Evolutionary conservation across 1,140 invertebrate species (phyloP).

Genomic region (Himalopsyche phryganea): DNA sequence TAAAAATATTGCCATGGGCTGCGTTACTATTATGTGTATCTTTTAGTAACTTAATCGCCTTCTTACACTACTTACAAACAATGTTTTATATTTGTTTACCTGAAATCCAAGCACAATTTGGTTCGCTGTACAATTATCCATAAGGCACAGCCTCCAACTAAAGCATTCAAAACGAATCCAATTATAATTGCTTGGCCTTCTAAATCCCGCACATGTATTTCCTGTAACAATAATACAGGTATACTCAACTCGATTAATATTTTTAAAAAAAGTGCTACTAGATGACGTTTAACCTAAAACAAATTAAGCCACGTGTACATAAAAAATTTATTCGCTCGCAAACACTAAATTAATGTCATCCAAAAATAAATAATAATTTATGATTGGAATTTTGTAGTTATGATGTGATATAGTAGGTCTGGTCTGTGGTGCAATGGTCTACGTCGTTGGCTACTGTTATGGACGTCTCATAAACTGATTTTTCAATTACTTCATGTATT

Average conservation of each 20-base stretch:
- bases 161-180: slow-evolving; percentile 76
- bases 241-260: background rate
- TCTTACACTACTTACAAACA: too few species aligned
- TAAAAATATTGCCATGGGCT: too few species aligned
- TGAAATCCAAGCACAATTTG: slow-evolving; percentile 94
- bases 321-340: background rate
- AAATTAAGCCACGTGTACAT: background rate
- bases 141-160: slow-evolving; percentile 72
- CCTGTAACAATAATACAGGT: slow-evolving; percentile 52
- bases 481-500: too few species aligned
- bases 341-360: background rate
- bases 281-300: background rate
- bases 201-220: slow-evolving; percentile 77
- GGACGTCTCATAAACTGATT: too few species aligned
- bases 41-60: too few species aligned
- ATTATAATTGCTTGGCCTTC: slow-evolving; percentile 74
- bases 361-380: background rate
- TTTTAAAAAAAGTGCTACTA: background rate
- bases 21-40: too few species aligned
- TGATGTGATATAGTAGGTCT: background rate
- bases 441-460: too few species aligned
- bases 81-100: too few species aligned
- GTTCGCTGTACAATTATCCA: slow-evolving; percentile 87
- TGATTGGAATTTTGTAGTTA: background rate
- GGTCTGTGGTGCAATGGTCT: too few species aligned